A percentile compares a stretch with the other conserved stretches of the same genome.
Evolutionary conservation across 2,888 invertebrate genomes (phyloP).

Genomic region (Abrostola tripartita): DNA sequence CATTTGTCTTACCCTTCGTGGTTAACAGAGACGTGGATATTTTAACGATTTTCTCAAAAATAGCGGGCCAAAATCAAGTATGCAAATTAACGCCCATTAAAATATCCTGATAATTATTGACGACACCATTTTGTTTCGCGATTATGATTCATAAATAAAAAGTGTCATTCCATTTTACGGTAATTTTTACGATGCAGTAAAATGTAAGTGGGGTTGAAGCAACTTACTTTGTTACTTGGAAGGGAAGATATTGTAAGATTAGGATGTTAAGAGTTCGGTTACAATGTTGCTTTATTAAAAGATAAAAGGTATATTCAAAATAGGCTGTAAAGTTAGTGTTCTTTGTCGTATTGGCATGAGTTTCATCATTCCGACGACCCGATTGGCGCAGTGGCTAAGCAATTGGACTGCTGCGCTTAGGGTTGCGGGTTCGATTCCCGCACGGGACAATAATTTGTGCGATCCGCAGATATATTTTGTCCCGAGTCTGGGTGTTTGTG

Average conservation of each 20-base stretch:
- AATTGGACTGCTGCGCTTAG: too few species aligned
- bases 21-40: too few species aligned
- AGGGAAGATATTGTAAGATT: slow-evolving; percentile 20
- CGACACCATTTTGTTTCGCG: slow-evolving; percentile 36
- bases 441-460: too few species aligned
- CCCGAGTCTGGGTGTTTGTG: too few species aligned
- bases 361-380: too few species aligned
- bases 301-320: neutral
- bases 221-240: slow-evolving; percentile 42
- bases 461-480: too few species aligned
- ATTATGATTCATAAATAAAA: slow-evolving; percentile 49
- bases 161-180: slow-evolving; percentile 50
- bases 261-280: slow-evolving; percentile 23
- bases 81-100: slow-evolving; percentile 33
- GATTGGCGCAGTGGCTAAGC: too few species aligned
- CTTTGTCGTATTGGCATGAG: too few species aligned
- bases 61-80: slow-evolving; percentile 2
- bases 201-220: slow-evolving; percentile 44
- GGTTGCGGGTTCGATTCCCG: too few species aligned
- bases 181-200: slow-evolving; percentile 47
- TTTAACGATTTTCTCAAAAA: neutral
- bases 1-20: too few species aligned
- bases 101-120: slow-evolving; percentile 49
- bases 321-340: too few species aligned
- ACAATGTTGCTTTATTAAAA: slow-evolving; percentile 11